Conservation (phyloP, 2,888 invertebrate species). For the Tinea pellionella region DNA sequence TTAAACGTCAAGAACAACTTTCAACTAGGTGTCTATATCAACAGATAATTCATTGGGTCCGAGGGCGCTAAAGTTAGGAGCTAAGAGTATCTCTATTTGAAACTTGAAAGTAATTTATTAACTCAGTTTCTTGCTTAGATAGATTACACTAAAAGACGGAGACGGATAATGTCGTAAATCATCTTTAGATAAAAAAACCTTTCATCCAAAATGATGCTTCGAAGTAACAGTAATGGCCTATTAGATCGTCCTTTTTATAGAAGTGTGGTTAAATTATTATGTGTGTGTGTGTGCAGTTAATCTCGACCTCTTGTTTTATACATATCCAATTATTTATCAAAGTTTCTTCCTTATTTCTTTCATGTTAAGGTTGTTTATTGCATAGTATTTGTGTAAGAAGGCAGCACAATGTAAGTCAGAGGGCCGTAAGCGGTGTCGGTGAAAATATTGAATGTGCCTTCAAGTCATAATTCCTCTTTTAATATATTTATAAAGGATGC, state of each 20-base stretch:
- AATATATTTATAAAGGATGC: constrained; percentile 47
- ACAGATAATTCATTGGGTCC: constrained; percentile 5
- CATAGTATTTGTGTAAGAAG: not conserved
- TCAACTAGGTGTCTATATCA: not conserved
- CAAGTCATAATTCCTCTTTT: constrained; percentile 41
- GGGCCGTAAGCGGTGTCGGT: constrained; percentile 8
- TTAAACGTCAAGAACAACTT: not conserved
- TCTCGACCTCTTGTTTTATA: not conserved
- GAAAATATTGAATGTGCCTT: constrained; percentile 26
- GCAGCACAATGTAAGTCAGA: not conserved
- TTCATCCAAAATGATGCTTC: constrained; percentile 7
- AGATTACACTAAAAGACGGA: constrained; percentile 8
- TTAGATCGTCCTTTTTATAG: constrained; percentile 3
- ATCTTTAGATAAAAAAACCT: constrained; percentile 11
- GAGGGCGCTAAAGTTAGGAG: not conserved
- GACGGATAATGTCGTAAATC: constrained; percentile 5
- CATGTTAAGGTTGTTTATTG: not conserved
- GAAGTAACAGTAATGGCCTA: constrained; percentile 4
- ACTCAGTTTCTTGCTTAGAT: constrained; percentile 1
- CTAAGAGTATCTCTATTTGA: constrained; percentile 1
- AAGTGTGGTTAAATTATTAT: constrained; percentile 5
- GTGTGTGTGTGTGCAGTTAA: not conserved
- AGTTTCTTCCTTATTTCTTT: not conserved
- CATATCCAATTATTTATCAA: not conserved
- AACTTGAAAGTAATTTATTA: constrained; percentile 5